Evolutionary conservation across 2,113 vertebrate species (phyloP).

Genomic region (Apaloderma vittatum): DNA sequence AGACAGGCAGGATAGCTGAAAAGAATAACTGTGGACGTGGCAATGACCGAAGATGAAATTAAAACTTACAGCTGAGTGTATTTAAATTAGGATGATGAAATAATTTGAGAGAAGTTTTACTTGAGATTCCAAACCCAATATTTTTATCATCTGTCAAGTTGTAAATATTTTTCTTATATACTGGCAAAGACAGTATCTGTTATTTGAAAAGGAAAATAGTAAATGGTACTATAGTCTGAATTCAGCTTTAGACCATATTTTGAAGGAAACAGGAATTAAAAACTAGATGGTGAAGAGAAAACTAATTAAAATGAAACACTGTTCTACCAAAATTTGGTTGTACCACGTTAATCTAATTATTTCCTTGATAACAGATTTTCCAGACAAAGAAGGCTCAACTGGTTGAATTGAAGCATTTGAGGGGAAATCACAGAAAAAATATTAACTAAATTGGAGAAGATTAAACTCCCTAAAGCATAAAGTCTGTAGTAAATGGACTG

Average conservation of each 20-base stretch:
- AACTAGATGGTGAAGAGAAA: not conserved
- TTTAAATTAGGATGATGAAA: not conserved
- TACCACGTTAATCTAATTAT: not conserved
- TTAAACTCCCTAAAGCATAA: not conserved
- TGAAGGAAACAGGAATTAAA: not conserved
- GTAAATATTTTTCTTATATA: not conserved
- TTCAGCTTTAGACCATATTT: not conserved
- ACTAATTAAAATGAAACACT: not conserved
- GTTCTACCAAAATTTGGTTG: not conserved
- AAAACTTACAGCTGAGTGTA: not conserved
- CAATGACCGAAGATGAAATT: not conserved
- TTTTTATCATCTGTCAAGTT: not conserved
- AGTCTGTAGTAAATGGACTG: not conserved
- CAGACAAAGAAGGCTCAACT: not conserved
- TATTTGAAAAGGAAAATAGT: not conserved
- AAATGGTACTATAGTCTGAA: not conserved
- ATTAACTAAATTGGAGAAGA: not conserved
- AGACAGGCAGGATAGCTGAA: not conserved
- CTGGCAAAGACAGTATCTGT: not conserved
- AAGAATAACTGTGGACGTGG: not conserved
- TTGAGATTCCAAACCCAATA: not conserved
- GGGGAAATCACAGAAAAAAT: not conserved
- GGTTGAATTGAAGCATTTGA: not conserved
- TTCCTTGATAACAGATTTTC: not conserved
- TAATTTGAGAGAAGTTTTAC: not conserved